Evolutionary conservation across 2,113 vertebrate species (phyloP).

Genomic region (Cervus canadensis): DNA sequence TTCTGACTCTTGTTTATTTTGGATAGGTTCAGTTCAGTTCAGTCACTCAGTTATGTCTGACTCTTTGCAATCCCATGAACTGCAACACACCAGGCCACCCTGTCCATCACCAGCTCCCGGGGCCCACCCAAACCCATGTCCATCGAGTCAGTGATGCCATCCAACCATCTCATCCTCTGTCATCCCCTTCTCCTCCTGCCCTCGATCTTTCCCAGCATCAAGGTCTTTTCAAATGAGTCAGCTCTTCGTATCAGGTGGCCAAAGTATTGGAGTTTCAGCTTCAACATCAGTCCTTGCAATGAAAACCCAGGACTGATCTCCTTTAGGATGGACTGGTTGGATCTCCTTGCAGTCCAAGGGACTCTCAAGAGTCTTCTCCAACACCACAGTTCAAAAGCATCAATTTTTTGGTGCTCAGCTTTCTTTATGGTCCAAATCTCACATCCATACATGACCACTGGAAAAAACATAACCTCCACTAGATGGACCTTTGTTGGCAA

Average conservation of each 20-base stretch:
- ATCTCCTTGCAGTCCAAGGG: neutral
- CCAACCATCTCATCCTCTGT: neutral
- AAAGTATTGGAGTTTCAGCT: neutral
- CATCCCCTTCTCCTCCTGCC: neutral
- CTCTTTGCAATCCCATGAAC: neutral
- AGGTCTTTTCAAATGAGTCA: neutral
- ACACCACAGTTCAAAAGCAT: neutral
- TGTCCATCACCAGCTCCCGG: neutral
- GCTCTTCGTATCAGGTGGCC: neutral
- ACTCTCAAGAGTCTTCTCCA: neutral
- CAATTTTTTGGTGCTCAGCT: neutral
- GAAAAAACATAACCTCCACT: neutral
- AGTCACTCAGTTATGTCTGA: neutral
- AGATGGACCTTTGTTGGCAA: neutral
- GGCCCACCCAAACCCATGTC: neutral
- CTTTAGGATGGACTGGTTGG: neutral
- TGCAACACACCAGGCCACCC: neutral
- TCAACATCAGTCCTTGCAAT: neutral
- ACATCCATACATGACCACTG: neutral
- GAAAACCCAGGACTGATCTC: neutral
- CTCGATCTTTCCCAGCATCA: neutral
- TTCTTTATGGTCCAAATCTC: neutral
- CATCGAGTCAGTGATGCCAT: neutral
- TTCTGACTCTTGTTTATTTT: neutral
- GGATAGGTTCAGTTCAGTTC: neutral